Conservation (phyloP, 1,140 invertebrate species). For the Helicoverpa armigera region DNA sequence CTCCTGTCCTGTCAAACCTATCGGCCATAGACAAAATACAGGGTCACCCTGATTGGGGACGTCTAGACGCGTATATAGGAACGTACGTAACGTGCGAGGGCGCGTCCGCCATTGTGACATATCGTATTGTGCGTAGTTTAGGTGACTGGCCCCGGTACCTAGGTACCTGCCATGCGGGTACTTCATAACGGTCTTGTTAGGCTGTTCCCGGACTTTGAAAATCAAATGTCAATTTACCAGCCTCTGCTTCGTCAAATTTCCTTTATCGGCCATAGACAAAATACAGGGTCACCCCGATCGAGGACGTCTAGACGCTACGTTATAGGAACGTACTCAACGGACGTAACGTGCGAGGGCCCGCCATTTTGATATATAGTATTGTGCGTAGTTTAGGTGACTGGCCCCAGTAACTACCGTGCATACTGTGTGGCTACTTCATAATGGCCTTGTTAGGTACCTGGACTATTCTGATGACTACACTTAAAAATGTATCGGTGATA, state of each 20-base stretch:
- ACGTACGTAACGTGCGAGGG: neutral
- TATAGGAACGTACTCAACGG: neutral
- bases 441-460: no score
- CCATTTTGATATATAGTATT: neutral
- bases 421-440: no score
- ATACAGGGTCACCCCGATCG: neutral
- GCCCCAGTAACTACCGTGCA: no score
- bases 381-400: neutral
- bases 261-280: neutral
- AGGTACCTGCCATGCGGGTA: no score
- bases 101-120: neutral
- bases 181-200: no score
- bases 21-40: neutral
- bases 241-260: no score
- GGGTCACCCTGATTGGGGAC: neutral
- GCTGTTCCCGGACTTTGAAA: no score
- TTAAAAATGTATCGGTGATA: no score
- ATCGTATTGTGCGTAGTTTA: neutral
- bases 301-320: slow-evolving; percentile 6
- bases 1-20: neutral
- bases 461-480: no score
- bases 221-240: no score
- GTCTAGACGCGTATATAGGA: slow-evolving; percentile 3
- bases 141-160: neutral
- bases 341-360: neutral